phyloP scores from a whole-genome alignment of 2,888 invertebrate genomes.

The Chalcosyrphus nemorum region DNA sequence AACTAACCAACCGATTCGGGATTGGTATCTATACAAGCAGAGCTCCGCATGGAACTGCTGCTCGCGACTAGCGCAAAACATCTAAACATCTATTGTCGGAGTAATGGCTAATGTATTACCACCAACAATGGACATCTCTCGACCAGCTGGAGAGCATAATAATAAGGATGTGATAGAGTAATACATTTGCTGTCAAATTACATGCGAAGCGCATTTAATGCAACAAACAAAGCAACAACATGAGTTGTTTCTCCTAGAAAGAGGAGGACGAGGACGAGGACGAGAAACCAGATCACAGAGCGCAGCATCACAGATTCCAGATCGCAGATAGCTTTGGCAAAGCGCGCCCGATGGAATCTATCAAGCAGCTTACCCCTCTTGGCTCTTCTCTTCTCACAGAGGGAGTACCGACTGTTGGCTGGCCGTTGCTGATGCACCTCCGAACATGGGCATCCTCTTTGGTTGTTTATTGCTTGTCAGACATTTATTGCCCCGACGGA shows the following conservation, averaged over 20 bases:
- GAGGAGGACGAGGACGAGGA: constrained; percentile 23
- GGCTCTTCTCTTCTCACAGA: constrained; percentile 10
- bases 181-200: constrained; percentile 76
- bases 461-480: constrained; percentile 75
- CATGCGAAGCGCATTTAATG: constrained; percentile 74
- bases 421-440: constrained; percentile 59
- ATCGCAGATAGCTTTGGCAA: constrained; percentile 70
- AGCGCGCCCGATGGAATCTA: constrained; percentile 72
- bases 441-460: constrained; percentile 74
- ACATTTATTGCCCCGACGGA: constrained; percentile 74
- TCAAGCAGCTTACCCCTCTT: constrained; percentile 22
- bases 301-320: constrained; percentile 66
- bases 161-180: constrained; percentile 75
- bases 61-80: constrained; percentile 67
- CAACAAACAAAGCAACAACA: constrained; percentile 67
- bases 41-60: constrained; percentile 11
- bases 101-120: constrained; percentile 73
- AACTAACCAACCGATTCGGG: constrained; percentile 22
- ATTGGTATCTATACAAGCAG: constrained; percentile 20
- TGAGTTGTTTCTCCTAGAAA: constrained; percentile 31
- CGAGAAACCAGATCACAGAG: constrained; percentile 63
- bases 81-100: constrained; percentile 73
- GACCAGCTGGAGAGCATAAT: constrained; percentile 73
- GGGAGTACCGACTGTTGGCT: constrained; percentile 19
- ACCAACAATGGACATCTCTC: constrained; percentile 72